Conservation (phyloP, 1,140 invertebrate genomes). For the Aphis gossypii region DNA sequence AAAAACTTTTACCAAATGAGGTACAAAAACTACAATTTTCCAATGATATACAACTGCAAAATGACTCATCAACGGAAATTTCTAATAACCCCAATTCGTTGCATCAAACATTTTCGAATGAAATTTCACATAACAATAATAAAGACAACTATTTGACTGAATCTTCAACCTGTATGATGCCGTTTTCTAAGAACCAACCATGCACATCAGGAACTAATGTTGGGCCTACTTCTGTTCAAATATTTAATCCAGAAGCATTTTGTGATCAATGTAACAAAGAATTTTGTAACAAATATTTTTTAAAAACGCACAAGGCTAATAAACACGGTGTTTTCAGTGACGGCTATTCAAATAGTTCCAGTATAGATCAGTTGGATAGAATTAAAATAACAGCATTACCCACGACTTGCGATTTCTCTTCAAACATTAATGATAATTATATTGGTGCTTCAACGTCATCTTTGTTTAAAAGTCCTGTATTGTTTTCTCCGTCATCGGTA, state of each 20-base stretch:
- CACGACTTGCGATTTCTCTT: background rate
- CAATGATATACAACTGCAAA: background rate
- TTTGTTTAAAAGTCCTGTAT: background rate
- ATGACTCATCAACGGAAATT: background rate
- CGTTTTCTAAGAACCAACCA: background rate
- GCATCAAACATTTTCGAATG: background rate
- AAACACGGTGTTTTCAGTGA: conserved; percentile 89
- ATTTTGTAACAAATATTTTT: conserved; percentile 99
- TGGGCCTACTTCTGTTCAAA: conserved; percentile 63
- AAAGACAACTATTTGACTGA: background rate
- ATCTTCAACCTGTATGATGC: background rate
- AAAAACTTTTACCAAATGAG: background rate
- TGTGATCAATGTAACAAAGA: conserved; percentile 98
- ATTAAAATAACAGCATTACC: conserved; percentile 23
- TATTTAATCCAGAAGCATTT: conserved; percentile 95
- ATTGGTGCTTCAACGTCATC: conserved; percentile 51
- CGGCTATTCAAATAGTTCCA: conserved; percentile 56
- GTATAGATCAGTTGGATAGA: conserved; percentile 38
- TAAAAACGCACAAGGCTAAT: conserved; percentile 96
- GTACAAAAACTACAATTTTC: background rate
- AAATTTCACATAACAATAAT: background rate
- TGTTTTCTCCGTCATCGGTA: background rate
- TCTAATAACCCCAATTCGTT: background rate
- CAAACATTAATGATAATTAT: background rate
- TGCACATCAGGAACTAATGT: background rate